A percentile compares a stretch with the other conserved stretches of the same genome.
phyloP scores from a whole-genome alignment of 1,140 invertebrate genomes.

The Monochamus saltuarius region DNA sequence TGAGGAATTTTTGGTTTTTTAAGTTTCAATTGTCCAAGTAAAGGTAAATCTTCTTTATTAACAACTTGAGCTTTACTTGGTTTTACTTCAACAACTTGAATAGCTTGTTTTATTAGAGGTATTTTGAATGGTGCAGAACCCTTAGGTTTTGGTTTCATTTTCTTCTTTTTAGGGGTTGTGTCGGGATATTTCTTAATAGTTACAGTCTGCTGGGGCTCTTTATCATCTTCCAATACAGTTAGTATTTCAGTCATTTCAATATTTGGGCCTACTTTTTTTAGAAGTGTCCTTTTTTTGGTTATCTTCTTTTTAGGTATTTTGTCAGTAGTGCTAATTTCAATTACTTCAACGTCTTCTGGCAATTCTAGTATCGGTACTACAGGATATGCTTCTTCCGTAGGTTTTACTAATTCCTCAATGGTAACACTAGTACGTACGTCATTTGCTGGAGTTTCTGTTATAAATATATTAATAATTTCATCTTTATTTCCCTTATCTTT shows the following conservation, averaged over 20 bases:
- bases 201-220: constrained; percentile 42
- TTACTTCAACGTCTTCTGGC: constrained; percentile 53
- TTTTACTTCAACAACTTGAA: constrained; percentile 38
- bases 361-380: constrained; percentile 40
- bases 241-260: constrained; percentile 46
- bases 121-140: constrained; percentile 11
- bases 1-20: constrained; percentile 40
- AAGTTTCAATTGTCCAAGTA: constrained; percentile 39
- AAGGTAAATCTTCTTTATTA: constrained; percentile 33
- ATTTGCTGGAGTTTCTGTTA: constrained; percentile 16
- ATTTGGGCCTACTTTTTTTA: constrained; percentile 41
- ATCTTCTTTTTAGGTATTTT: constrained; percentile 49
- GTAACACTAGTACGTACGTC: constrained; percentile 28
- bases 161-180: not conserved
- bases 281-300: constrained; percentile 41
- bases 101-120: constrained; percentile 25
- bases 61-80: constrained; percentile 29
- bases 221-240: constrained; percentile 46
- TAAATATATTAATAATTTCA: constrained; percentile 32
- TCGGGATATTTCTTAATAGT: constrained; percentile 32
- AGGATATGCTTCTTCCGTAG: constrained; percentile 22
- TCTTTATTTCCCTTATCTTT: constrained; percentile 34
- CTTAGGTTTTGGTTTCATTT: not conserved
- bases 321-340: constrained; percentile 51
- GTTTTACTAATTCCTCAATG: constrained; percentile 22